Conservation (phyloP, 2,113 vertebrate species). For the Equus quagga region DNA sequence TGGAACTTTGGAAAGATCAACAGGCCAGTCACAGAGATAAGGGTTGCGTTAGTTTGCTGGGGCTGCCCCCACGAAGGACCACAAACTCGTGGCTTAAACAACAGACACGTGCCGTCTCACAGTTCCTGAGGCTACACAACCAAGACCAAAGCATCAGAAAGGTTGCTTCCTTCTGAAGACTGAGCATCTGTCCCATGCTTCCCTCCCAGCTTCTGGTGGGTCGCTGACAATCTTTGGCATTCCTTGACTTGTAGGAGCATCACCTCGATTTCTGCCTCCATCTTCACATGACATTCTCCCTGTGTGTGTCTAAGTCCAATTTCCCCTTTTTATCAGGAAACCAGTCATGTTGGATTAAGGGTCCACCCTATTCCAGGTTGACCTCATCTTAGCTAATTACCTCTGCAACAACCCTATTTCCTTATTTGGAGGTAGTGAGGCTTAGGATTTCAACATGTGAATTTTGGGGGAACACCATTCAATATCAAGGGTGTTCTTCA, state of each 20-base stretch:
- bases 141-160: not conserved
- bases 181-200: too few species aligned
- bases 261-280: not conserved
- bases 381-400: not conserved
- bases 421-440: not conserved
- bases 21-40: not conserved
- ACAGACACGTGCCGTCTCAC: not conserved
- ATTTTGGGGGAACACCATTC: not conserved
- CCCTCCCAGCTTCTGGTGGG: not conserved
- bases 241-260: not conserved
- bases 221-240: not conserved
- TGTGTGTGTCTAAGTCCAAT: not conserved
- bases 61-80: not conserved
- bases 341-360: not conserved
- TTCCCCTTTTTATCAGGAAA: not conserved
- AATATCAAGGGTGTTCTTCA: not conserved
- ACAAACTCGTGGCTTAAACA: not conserved
- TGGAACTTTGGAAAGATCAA: not conserved
- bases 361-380: not conserved
- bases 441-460: not conserved
- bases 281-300: not conserved
- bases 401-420: not conserved
- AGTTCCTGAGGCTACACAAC: not conserved
- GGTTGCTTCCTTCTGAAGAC: not conserved
- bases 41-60: not conserved